These are phyloP conservation scores for Pherbina coryleti DNA, from an alignment of 2,888 invertebrate species.

Conservation along the genomic window DNA sequence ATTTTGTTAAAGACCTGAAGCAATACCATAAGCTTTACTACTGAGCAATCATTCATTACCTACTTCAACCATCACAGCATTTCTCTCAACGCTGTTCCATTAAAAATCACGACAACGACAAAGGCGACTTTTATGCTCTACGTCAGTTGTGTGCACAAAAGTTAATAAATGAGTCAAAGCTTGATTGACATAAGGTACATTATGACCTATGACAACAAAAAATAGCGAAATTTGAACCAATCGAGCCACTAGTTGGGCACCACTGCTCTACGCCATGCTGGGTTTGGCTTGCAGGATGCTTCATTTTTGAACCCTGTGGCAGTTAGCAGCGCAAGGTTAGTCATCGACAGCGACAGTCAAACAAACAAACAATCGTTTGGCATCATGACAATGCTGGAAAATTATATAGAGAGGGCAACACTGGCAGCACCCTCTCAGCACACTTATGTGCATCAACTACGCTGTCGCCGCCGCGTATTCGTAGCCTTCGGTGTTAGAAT, in stretches of 20 bases:
- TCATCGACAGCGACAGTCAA: neutral
- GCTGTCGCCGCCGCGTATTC: neutral
- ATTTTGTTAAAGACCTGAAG: neutral
- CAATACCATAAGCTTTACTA: neutral
- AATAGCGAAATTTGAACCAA: no score
- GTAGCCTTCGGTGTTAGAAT: neutral
- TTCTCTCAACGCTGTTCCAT: neutral
- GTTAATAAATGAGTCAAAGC: neutral
- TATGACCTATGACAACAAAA: no score
- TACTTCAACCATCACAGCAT: neutral
- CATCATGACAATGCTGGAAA: constrained; percentile 4
- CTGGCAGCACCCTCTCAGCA: neutral
- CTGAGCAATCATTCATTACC: neutral
- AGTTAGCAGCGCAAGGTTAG: neutral
- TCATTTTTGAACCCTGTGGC: no score
- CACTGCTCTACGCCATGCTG: no score
- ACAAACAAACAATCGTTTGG: constrained; percentile 11
- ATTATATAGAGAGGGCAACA: neutral
- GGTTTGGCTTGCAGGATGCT: no score
- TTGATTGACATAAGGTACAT: no score
- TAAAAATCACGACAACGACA: neutral
- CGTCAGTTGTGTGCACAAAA: neutral
- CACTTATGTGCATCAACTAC: neutral
- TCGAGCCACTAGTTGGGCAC: no score
- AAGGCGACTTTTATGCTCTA: constrained; percentile 6